Conservation (phyloP, 2,888 invertebrate species). For the Pseudococcus viburni region DNA sequence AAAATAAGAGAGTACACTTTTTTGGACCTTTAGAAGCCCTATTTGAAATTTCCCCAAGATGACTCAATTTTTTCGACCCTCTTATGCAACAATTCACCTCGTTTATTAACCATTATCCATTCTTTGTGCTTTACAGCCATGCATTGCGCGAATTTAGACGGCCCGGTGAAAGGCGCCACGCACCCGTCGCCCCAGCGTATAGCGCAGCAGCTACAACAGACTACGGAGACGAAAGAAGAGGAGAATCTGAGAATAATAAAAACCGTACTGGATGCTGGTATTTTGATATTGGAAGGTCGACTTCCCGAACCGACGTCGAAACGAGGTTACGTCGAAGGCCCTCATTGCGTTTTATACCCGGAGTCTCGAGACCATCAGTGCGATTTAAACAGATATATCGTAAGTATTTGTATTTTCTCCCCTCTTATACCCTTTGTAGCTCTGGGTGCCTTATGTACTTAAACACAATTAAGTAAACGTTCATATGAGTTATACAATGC, state of each 20-base stretch:
- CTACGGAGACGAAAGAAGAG: conserved; percentile 58
- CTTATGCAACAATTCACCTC: not conserved
- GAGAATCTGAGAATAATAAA: conserved; percentile 61
- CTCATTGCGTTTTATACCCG: conserved; percentile 74
- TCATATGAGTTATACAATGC: too few relatives aligned
- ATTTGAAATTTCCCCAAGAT: too few relatives aligned
- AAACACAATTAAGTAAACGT: too few relatives aligned
- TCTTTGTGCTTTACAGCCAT: conserved; percentile 9
- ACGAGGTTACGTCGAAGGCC: conserved; percentile 77
- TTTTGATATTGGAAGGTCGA: conserved; percentile 69
- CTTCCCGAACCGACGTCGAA: conserved; percentile 68
- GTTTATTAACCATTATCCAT: not conserved
- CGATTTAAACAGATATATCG: conserved; percentile 57
- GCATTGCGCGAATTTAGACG: conserved; percentile 64
- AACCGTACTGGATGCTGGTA: conserved; percentile 68
- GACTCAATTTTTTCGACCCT: too few relatives aligned
- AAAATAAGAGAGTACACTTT: too few relatives aligned
- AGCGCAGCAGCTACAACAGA: conserved; percentile 10
- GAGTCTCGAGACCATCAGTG: conserved; percentile 49
- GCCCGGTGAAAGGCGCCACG: conserved; percentile 54
- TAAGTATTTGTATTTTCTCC: not conserved
- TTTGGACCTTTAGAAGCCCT: too few relatives aligned
- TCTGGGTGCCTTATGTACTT: too few relatives aligned
- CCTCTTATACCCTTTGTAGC: too few relatives aligned
- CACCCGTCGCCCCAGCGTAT: not conserved